phyloP scores from a whole-genome alignment of 2,113 vertebrate species.

The Cryptotis parvus region DNA sequence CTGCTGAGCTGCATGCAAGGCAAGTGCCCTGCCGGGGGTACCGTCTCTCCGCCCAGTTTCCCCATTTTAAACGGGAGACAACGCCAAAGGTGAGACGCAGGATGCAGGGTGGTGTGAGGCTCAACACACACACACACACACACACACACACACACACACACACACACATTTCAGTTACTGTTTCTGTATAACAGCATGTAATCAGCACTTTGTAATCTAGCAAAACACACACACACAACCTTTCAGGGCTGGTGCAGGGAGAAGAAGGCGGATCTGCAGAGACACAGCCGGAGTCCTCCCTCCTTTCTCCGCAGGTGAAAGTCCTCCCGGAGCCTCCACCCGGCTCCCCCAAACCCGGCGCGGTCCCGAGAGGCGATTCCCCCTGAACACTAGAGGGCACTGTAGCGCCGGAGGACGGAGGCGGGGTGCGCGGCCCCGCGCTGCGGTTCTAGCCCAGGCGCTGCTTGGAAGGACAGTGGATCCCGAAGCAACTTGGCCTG shows the following conservation, averaged over 20 bases:
- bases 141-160: no score
- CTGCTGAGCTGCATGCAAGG: no score
- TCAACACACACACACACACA: background rate
- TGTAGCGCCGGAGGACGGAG: background rate
- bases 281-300: background rate
- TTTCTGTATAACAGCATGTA: background rate
- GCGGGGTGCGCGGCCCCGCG: accelerated
- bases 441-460: background rate
- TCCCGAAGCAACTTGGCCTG: background rate
- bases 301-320: background rate
- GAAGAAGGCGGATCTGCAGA: background rate
- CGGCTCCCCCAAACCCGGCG: background rate
- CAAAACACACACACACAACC: background rate
- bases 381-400: conserved; percentile 56
- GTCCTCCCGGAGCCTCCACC: background rate
- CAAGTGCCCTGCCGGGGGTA: no score
- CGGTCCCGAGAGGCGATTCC: background rate
- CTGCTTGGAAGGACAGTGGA: background rate
- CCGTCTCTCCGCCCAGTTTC: background rate
- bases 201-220: no score
- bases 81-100: background rate
- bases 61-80: background rate
- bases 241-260: background rate
- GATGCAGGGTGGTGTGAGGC: background rate
- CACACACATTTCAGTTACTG: background rate